phyloP scores from a whole-genome alignment of 2,113 vertebrate species.

The Thunnus maccoyii region DNA sequence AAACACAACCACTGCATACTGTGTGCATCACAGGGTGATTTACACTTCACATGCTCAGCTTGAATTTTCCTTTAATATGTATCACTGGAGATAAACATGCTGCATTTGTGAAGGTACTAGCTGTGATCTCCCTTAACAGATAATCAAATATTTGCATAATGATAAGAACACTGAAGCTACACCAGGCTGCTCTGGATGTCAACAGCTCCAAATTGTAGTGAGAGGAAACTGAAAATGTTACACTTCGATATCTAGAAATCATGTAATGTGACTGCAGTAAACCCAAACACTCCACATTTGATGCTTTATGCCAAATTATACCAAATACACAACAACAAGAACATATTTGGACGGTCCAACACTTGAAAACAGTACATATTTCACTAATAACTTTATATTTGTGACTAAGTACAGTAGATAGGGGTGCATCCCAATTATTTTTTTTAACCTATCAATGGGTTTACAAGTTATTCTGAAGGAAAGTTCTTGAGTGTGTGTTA shows the following conservation, averaged over 20 bases:
- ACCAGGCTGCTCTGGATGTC: slow-evolving; percentile 51
- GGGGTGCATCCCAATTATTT: neutral
- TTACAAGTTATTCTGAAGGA: neutral
- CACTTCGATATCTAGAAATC: slow-evolving; percentile 50
- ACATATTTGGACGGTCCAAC: neutral
- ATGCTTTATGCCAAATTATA: slow-evolving; percentile 15
- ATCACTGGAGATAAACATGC: slow-evolving; percentile 78
- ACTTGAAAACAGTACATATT: neutral
- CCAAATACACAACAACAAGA: slow-evolving; percentile 25
- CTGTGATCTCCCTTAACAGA: slow-evolving; percentile 79
- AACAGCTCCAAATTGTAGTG: slow-evolving; percentile 49
- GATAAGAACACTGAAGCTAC: slow-evolving; percentile 65
- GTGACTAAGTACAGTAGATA: neutral
- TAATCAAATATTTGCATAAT: slow-evolving; percentile 82
- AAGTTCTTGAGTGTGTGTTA: neutral
- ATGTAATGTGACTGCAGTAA: slow-evolving; percentile 34
- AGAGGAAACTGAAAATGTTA: slow-evolving; percentile 38
- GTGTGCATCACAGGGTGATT: slow-evolving; percentile 72
- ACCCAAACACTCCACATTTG: neutral
- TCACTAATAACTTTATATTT: slow-evolving; percentile 1
- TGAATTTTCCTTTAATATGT: slow-evolving; percentile 78
- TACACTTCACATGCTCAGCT: slow-evolving; percentile 79
- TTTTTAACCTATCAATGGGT: neutral
- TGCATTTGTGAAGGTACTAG: slow-evolving; percentile 71
- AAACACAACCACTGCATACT: slow-evolving; percentile 71